These are phyloP conservation scores for Apostichopus japonicus DNA, from an alignment of 35 echinoderm and acorn worm species.

Conservation along the genomic window DNA sequence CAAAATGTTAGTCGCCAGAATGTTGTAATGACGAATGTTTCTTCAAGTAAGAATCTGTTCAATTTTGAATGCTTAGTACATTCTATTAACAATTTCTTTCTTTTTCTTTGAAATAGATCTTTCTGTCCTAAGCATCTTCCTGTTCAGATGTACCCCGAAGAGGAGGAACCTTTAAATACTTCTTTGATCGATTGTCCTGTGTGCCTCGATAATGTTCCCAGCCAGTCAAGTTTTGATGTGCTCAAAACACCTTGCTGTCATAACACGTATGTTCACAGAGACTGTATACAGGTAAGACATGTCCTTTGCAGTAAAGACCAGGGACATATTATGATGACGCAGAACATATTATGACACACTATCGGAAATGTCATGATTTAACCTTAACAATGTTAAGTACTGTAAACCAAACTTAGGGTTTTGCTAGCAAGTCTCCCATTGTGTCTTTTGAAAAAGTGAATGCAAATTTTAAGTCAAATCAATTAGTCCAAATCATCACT, in stretches of 20 bases:
- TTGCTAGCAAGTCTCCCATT: too few relatives aligned
- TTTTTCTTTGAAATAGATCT: slow-evolving; percentile 40
- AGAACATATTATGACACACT: too few relatives aligned
- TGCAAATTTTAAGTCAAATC: too few relatives aligned
- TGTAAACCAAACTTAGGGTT: too few relatives aligned
- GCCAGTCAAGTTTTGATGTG: slow-evolving; percentile 53
- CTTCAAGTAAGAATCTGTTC: background rate
- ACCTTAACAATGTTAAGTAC: too few relatives aligned
- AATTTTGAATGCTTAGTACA: background rate
- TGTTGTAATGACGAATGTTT: background rate
- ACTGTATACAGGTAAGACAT: slow-evolving; percentile 64
- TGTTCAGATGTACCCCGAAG: slow-evolving; percentile 17
- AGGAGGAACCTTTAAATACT: slow-evolving; percentile 6
- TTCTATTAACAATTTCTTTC: background rate
- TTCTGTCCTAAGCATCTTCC: slow-evolving; percentile 58
- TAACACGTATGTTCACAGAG: slow-evolving; percentile 58
- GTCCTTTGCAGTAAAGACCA: too few relatives aligned
- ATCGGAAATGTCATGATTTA: too few relatives aligned
- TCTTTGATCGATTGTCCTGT: slow-evolving; percentile 54
- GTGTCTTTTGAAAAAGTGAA: too few relatives aligned
- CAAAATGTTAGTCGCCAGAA: too few relatives aligned
- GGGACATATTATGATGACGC: too few relatives aligned
- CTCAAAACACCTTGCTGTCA: slow-evolving; percentile 70
- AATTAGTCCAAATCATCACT: too few relatives aligned
- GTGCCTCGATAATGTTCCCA: slow-evolving; percentile 36